Evolutionary conservation across 2,797 vertebrate species (phyloP), one percentile per base, ranked within the genome.

Genomic region (Ceyx erithaca): DNA sequence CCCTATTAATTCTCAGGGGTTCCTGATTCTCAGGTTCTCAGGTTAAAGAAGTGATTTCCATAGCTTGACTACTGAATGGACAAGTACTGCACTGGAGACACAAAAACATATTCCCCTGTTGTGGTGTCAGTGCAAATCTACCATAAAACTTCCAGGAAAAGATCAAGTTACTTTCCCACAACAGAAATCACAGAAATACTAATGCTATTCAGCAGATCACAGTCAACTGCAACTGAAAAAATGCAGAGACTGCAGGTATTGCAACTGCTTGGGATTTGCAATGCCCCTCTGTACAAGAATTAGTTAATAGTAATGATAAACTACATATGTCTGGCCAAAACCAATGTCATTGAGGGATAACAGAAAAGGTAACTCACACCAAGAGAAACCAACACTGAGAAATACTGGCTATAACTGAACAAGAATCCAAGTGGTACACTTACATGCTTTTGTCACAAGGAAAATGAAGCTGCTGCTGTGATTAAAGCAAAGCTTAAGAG

Each of bases 241-340:
- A 1, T 0, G 0, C 26, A 45, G 30, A 25, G 58, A 63, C 12
- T 1, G 1, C 55, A 66, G 30, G 31, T 54, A 71, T 16, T 31
- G 46, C 61, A 69, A 8, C 43, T 54, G 9, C 41, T 6, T 49
- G 51, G 54, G 23, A 46, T 80, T 80, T 59, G 37, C 33, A n/a
- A 28, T n/a, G 19, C 31, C 10, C 45, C 18, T 40, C 43, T 43
- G 41, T 17, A 33, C 15, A n/a, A 62, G 49, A 51, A 22, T 21
- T 1, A 57, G 45, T 14, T 35, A 40, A 87, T 40, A 40, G 14
- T 40, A 40, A 40, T 40, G 37, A 40, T 40, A 14, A 14, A 82
- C 83, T 19, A 64, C 12, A 14, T 49, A 40, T 35, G 8, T 78
- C n/a, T 49, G 52, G 33, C 19, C 61, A n/a, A 66, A 69, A 80